Base-by-base conservation (phyloP, 2,797 vertebrate genomes). In the Microcaecilia unicolor region DNA sequence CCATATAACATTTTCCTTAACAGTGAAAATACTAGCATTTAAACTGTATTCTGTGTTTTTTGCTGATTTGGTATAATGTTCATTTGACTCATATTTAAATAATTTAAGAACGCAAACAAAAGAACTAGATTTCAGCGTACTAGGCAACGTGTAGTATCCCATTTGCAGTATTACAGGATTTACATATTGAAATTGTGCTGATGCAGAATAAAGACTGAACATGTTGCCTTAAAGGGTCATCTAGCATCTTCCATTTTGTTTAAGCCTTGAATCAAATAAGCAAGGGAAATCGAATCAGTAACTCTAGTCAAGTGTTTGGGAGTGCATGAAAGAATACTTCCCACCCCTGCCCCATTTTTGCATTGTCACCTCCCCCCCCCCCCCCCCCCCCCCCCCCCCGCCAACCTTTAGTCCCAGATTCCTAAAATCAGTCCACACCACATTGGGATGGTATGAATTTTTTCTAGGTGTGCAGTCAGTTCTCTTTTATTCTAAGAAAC, bases 181-280 rank as follows among this genome's bases (percentile, higher is more conserved):
- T 22, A 31, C 67, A 49, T 59, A 65, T 4, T 58, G 69, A 79
- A 80, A 76, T 87, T 78, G 76, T 75, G 82, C 86, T 76, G 83
- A 90, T 79, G 74, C 85, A 88, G 85, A 89, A 89, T 90, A 92
- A 85, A 91, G 85, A n/a, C n/a, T n/a, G n/a, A n/a, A 94, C 89
- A 84, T 92, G 86, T 93, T 97, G 93, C 95, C 92, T 98, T 97
- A 95, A 97, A 86, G 87, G 90, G 88, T 94, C 90, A 87, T 87
- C 78, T 83, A 78, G 73, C 81, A 89, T 86, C 80, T 76, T 83
- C 78, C 71, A 83, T 77, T 73, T 78, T 79, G 69, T 72, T 83
- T 78, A 78, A 63, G n/a, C 58, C 67, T 65, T 75, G 63, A 80
- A 79, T 77, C 65, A 65, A 76, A 77, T 65, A 81, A 78, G 64